Percentiles rank a stretch among this genome's conserved stretches.
These are phyloP conservation scores for Cryptus viduatorius DNA, from an alignment of 2,888 invertebrate genomes.

Conservation along the genomic window DNA sequence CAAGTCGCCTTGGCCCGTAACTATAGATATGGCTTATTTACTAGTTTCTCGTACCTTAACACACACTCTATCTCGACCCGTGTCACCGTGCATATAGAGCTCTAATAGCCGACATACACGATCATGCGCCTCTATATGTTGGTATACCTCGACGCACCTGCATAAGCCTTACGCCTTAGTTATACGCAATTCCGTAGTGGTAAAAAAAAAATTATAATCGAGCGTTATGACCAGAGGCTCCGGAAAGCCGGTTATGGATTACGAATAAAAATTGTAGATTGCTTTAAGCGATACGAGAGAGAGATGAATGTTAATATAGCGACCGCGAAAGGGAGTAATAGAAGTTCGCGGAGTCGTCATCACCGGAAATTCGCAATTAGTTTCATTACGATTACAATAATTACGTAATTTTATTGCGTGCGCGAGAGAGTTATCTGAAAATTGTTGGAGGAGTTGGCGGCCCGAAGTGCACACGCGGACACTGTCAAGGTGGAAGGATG, in stretches of 20 bases:
- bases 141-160: not conserved
- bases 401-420: conserved; percentile 24
- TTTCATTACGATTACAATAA: conserved; percentile 4
- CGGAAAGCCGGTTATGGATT: conserved; percentile 12
- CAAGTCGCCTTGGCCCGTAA: conserved; percentile 36
- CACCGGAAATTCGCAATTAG: not conserved
- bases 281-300: not conserved
- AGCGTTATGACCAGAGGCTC: conserved; percentile 6
- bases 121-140: not conserved
- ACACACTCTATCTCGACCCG: not conserved
- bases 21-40: conserved; percentile 24
- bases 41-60: not conserved
- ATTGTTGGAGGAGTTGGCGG: conserved; percentile 1
- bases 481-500: conserved; percentile 34
- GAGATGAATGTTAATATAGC: not conserved
- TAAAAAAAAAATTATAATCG: not conserved
- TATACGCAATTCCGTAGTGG: not conserved
- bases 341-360: not conserved
- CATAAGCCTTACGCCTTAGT: not conserved
- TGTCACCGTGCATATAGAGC: not conserved
- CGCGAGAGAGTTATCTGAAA: not conserved
- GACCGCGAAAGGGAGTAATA: not conserved
- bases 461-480: not conserved
- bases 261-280: conserved; percentile 1
- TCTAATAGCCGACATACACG: not conserved